A percentile compares a stretch with the other conserved stretches of the same genome.
phyloP scores from a whole-genome alignment of 2,888 invertebrate genomes.

The Parnassius smintheus region DNA sequence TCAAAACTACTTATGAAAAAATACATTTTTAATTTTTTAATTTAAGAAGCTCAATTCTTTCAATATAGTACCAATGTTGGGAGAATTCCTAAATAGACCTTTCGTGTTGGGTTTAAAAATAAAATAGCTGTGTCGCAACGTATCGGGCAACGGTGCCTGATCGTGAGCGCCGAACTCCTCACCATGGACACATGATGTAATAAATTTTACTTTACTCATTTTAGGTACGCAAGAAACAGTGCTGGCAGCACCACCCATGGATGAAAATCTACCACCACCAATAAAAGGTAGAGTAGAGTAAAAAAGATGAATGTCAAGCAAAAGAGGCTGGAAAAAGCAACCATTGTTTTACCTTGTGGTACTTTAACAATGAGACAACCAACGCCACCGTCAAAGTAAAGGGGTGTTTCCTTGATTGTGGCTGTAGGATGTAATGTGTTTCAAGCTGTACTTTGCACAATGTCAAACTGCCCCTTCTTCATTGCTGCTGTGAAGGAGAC shows the following conservation, averaged over 20 bases:
- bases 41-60: no score
- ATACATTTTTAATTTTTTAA: no score
- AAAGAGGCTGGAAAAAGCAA: slow-evolving; percentile 86
- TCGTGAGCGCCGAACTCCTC: slow-evolving; percentile 52
- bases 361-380: slow-evolving; percentile 83
- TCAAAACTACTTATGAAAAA: no score
- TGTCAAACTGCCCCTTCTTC: slow-evolving; percentile 85
- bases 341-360: slow-evolving; percentile 93
- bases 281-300: slow-evolving; percentile 67
- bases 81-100: slow-evolving; percentile 73
- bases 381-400: slow-evolving; percentile 81
- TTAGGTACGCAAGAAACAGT: slow-evolving; percentile 46
- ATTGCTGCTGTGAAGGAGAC: slow-evolving; percentile 92
- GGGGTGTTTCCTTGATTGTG: slow-evolving; percentile 90
- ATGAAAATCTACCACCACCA: slow-evolving; percentile 64
- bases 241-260: slow-evolving; percentile 55
- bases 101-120: slow-evolving; percentile 79
- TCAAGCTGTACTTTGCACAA: slow-evolving; percentile 86
- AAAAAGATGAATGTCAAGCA: slow-evolving; percentile 83
- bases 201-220: background rate
- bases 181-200: slow-evolving; percentile 43
- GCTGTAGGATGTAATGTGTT: slow-evolving; percentile 87
- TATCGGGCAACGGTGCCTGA: slow-evolving; percentile 52
- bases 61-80: slow-evolving; percentile 52
- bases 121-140: slow-evolving; percentile 67